Evolutionary conservation across 64 coral and sea anemone species (phyloP).

Genomic region (Orbicella faveolata): DNA sequence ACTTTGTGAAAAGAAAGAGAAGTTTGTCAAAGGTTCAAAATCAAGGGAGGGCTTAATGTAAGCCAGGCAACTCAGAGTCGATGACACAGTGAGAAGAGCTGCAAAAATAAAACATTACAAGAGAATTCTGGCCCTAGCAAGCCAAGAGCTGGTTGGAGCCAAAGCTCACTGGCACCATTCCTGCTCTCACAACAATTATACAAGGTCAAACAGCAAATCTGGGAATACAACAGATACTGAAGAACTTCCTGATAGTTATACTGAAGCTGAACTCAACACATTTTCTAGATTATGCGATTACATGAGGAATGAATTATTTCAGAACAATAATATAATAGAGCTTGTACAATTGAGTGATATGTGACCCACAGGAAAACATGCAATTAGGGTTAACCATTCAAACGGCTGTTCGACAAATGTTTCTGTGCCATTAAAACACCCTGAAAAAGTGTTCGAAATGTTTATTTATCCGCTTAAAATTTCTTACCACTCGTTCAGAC

Average conservation of each 20-base stretch:
- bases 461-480: too few species aligned
- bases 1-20: constrained; percentile 16
- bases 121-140: constrained; percentile 16
- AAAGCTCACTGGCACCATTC: constrained; percentile 62
- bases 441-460: too few species aligned
- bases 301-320: constrained; percentile 33
- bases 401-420: too few species aligned
- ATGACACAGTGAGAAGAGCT: constrained; percentile 3
- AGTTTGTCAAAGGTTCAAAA: constrained; percentile 16
- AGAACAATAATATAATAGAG: too few species aligned
- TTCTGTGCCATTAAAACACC: too few species aligned
- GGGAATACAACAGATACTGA: background rate
- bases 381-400: too few species aligned
- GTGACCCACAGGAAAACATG: too few species aligned
- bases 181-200: constrained; percentile 56
- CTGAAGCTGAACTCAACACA: background rate
- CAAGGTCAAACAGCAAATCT: constrained; percentile 5
- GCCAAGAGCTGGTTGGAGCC: constrained; percentile 30
- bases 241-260: background rate
- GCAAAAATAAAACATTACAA: constrained; percentile 40
- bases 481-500: too few species aligned
- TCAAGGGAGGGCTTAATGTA: constrained; percentile 30
- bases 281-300: constrained; percentile 8
- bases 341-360: too few species aligned
- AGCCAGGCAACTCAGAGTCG: constrained; percentile 30